A percentile compares a stretch with the other conserved stretches of the same genome.
Conservation (phyloP, 1,140 invertebrate species). For the Physella acuta region DNA sequence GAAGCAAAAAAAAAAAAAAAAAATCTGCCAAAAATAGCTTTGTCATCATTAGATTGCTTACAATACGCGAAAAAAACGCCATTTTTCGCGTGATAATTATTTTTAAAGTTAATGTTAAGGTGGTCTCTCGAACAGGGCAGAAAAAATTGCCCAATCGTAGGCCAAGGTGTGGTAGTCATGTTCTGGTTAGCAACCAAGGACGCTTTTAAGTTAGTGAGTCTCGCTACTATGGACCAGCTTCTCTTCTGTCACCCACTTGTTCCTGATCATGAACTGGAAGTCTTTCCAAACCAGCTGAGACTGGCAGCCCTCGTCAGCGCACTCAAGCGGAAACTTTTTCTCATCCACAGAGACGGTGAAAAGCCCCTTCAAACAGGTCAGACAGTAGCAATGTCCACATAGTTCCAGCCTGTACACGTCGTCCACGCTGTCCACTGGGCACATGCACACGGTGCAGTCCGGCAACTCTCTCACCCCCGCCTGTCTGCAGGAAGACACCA, state of each 20-base stretch:
- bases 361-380: conserved; percentile 38
- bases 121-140: too few relatives aligned
- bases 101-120: too few relatives aligned
- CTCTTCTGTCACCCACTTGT: conserved; percentile 14
- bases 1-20: too few relatives aligned
- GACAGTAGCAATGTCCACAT: conserved; percentile 53
- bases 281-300: conserved; percentile 34
- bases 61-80: too few relatives aligned
- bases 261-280: conserved; percentile 26
- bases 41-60: too few relatives aligned
- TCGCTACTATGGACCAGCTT: conserved; percentile 28
- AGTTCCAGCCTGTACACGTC: conserved; percentile 43
- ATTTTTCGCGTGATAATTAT: too few relatives aligned
- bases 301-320: conserved; percentile 38
- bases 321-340: conserved; percentile 38
- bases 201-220: too few relatives aligned
- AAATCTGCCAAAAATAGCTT: too few relatives aligned
- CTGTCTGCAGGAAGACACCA: background rate
- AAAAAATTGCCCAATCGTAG: too few relatives aligned
- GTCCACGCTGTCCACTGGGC: conserved; percentile 32
- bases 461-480: conserved; percentile 5
- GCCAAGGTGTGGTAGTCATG: too few relatives aligned
- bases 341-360: conserved; percentile 27
- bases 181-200: too few relatives aligned
- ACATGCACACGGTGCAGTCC: conserved; percentile 48